Evolutionary conservation across 2,888 invertebrate species (phyloP), one percentile per base, ranked within the genome.

Genomic region (Philereme vetulata): DNA sequence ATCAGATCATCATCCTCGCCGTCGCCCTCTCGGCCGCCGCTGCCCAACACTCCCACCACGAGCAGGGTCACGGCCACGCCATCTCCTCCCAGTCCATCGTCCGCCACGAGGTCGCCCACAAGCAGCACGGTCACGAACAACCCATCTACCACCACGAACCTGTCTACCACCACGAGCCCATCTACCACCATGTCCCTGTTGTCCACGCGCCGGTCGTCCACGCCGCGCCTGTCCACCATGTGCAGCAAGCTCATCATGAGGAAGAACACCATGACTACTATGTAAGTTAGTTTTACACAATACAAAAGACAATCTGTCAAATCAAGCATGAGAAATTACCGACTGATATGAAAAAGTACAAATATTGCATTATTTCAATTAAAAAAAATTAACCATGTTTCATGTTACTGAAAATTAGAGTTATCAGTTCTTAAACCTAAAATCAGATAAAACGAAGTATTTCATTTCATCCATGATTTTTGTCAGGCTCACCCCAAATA

Each of bases 401-500:
- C 21, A 21, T 21, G 21, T 21, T 21, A 21, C 21, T 21, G 2
- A 21, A 21, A 1, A 21, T 21, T 21, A 21, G 21, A 21, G 21
- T 21, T 21, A 21, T 21, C 21, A 21, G 21, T 21, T 21, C 21
- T 2, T 21, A 21, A 1, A 21, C 21, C 21, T 21, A 21, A 21
- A 21, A 21, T 21, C 21, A 21, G 21, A 21, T 21, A 21, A 21
- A 21, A 21, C 21, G 21, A 21, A 21, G 21, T 21, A 1, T 21
- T 21, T 21, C 1, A 21, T 21, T 21, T 21, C 1, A 21, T 21
- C 2, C 21, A 21, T 21, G 21, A 21, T 21, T 21, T 21, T 21
- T 21, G 61, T 4, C 70, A 86, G 87, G 73, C 90, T 6, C 88
- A 92, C 70, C 93, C 93, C 46, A 91, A 91, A 80, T 93, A 93